Percentiles rank a stretch among this genome's conserved stretches.
phyloP scores from a whole-genome alignment of 1,140 invertebrate genomes.

The Hesperophylax magnus region DNA sequence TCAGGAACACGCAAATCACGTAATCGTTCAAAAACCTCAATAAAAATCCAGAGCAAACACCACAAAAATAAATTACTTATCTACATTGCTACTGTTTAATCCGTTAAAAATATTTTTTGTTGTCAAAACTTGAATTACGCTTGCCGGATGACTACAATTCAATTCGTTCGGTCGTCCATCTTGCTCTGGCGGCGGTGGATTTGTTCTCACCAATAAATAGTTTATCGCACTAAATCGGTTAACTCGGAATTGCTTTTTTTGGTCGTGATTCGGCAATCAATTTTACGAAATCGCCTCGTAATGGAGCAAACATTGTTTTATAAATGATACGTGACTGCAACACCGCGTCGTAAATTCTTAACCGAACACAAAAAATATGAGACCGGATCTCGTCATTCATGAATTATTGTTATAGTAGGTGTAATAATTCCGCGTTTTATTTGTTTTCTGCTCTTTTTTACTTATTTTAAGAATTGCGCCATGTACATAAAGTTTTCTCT shows the following conservation, averaged over 20 bases:
- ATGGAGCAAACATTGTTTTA: conserved; percentile 41
- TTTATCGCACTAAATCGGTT: conserved; percentile 44
- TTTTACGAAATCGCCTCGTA: conserved; percentile 41
- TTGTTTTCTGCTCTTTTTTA: not conserved
- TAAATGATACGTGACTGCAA: conserved; percentile 47
- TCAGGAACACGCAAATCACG: not conserved
- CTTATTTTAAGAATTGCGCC: too few species aligned
- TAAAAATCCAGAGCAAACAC: conserved; percentile 7
- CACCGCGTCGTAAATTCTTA: conserved; percentile 18
- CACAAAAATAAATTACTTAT: conserved; percentile 36
- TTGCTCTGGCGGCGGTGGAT: conserved; percentile 12
- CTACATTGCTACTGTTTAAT: conserved; percentile 33
- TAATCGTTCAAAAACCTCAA: not conserved
- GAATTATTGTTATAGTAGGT: too few species aligned
- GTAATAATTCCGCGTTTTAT: not conserved
- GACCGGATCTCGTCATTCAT: not conserved
- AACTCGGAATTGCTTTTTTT: conserved; percentile 41
- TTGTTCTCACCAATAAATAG: conserved; percentile 48
- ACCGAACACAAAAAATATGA: conserved; percentile 3
- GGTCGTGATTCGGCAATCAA: conserved; percentile 39
- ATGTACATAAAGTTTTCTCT: too few species aligned
- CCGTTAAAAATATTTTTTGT: conserved; percentile 16
- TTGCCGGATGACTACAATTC: conserved; percentile 24
- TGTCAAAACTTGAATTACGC: conserved; percentile 26
- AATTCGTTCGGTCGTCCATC: conserved; percentile 29